Evolutionary conservation across 1,140 invertebrate genomes (phyloP).

Genomic region (Drosophila rufa): DNA sequence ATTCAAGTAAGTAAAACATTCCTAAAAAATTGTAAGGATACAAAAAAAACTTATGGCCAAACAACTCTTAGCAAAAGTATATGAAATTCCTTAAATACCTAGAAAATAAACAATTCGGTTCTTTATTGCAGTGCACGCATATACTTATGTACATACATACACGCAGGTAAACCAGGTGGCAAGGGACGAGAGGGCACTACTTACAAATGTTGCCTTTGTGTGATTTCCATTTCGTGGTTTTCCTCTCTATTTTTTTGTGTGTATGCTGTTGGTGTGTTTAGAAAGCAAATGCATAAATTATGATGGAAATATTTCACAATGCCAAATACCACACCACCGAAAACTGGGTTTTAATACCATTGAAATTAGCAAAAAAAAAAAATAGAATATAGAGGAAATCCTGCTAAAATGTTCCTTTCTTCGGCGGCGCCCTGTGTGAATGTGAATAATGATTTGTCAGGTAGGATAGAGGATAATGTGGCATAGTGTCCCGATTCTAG

Average conservation of each 20-base stretch:
- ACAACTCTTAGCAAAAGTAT: too few relatives aligned
- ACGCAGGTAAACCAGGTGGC: constrained; percentile 28
- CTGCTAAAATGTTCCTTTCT: constrained; percentile 45
- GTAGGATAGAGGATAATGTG: constrained; percentile 24
- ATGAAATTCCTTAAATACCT: too few relatives aligned
- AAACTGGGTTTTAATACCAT: constrained; percentile 45
- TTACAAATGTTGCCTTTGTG: constrained; percentile 65
- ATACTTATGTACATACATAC: neutral
- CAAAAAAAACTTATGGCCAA: too few relatives aligned
- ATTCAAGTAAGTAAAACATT: too few relatives aligned
- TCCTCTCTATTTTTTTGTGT: constrained; percentile 3
- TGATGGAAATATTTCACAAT: constrained; percentile 50
- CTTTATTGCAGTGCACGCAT: neutral
- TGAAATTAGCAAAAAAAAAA: constrained; percentile 39
- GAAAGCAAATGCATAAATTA: constrained; percentile 68
- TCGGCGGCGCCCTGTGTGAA: constrained; percentile 6
- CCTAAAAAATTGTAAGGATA: too few relatives aligned
- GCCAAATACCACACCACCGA: constrained; percentile 6
- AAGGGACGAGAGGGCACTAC: constrained; percentile 16
- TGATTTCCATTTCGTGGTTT: constrained; percentile 30
- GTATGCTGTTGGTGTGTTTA: constrained; percentile 33
- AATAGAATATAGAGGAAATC: constrained; percentile 16
- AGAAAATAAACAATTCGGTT: neutral
- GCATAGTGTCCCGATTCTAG: constrained; percentile 6
- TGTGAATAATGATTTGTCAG: constrained; percentile 56